Conservation (phyloP, 2,113 vertebrate genomes). For the Siphamia tubifer region DNA sequence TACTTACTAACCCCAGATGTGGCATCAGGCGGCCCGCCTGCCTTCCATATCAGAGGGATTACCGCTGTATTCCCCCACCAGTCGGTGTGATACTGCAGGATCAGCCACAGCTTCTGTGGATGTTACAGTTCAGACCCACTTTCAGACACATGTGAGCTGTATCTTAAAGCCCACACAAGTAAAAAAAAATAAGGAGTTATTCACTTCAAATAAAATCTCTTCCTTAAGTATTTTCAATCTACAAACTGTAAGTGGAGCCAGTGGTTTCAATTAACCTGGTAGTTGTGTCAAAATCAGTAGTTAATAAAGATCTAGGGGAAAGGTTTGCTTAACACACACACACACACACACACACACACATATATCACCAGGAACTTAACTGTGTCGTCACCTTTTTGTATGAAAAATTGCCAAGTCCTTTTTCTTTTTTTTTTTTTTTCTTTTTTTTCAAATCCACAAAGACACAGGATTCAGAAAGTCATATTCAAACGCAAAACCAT, state of each 20-base stretch:
- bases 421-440: neutral
- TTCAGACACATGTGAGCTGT: constrained; percentile 13
- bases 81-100: constrained; percentile 16
- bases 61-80: constrained; percentile 39
- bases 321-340: constrained; percentile 2
- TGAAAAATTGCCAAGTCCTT: constrained; percentile 16
- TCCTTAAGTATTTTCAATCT: neutral
- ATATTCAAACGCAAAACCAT: constrained; percentile 26
- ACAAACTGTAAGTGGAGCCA: neutral
- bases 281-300: neutral
- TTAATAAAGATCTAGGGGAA: neutral
- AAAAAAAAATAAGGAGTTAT: neutral
- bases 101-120: constrained; percentile 11
- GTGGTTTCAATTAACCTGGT: neutral
- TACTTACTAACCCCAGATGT: constrained; percentile 72
- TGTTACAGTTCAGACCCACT: constrained; percentile 6
- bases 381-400: neutral
- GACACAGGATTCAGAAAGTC: neutral
- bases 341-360: constrained; percentile 10
- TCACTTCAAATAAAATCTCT: neutral
- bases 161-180: constrained; percentile 2
- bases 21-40: constrained; percentile 57
- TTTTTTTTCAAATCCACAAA: neutral
- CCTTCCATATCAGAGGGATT: constrained; percentile 67
- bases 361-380: neutral